Evolutionary conservation across 2,888 invertebrate species (phyloP).

Genomic region (Ichneumoninae sp.): DNA sequence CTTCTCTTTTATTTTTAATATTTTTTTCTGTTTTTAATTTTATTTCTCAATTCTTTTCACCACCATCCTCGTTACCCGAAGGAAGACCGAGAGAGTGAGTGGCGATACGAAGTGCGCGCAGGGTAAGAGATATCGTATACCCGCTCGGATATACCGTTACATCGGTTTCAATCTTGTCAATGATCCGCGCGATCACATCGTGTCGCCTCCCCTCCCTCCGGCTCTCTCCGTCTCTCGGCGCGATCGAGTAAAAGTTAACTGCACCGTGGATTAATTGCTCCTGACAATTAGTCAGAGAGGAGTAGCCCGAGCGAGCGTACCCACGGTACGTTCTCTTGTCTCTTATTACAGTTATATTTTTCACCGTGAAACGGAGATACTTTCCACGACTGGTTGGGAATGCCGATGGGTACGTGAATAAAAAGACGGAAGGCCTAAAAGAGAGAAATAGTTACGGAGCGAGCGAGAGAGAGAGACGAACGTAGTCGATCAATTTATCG

Average conservation of each 20-base stretch:
- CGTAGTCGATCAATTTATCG: conserved; percentile 52
- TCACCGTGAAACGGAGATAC: not conserved
- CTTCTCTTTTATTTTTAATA: not conserved
- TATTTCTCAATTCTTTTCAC: conserved; percentile 23
- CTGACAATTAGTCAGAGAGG: conserved; percentile 50
- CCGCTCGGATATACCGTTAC: conserved; percentile 44
- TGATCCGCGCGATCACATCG: conserved; percentile 20
- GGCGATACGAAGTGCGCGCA: not conserved
- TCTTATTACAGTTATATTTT: conserved; percentile 28
- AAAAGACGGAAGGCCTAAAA: conserved; percentile 46
- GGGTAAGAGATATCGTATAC: conserved; percentile 22
- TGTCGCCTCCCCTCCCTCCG: not conserved
- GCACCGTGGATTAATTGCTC: conserved; percentile 48
- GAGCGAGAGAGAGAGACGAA: not conserved
- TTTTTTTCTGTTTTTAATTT: not conserved
- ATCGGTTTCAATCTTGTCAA: conserved; percentile 49
- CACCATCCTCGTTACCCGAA: not conserved
- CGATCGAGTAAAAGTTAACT: conserved; percentile 36
- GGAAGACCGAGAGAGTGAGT: not conserved
- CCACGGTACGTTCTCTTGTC: not conserved
- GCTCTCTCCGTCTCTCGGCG: conserved; percentile 1
- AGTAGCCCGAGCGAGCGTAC: not conserved
- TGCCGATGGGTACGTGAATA: not conserved
- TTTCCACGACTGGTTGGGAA: not conserved
- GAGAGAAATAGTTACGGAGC: conserved; percentile 14